Conservation (phyloP, 2,888 invertebrate genomes). For the Amiota communis region DNA sequence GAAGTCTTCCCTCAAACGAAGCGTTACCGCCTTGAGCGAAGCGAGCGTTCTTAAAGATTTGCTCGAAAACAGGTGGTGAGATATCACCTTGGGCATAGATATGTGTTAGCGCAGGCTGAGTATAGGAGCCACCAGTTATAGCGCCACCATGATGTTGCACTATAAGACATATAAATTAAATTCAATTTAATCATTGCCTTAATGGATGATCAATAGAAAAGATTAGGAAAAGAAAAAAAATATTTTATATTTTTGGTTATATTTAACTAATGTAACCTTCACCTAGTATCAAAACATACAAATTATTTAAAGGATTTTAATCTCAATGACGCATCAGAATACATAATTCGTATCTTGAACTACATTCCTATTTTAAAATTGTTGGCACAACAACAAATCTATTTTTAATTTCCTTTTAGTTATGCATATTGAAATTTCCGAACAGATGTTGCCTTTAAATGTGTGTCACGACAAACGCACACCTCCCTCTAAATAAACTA, state of each 20-base stretch:
- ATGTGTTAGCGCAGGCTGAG: conserved; percentile 72
- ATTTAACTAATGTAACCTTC: conserved; percentile 3
- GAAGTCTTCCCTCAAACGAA: conserved; percentile 91
- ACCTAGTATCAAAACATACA: conserved; percentile 38
- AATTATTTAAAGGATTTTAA: conserved; percentile 3
- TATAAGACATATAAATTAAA: conserved; percentile 46
- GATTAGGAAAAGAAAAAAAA: conserved; percentile 8
- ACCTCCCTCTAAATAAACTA: conserved; percentile 17
- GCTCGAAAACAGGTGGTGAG: conserved; percentile 95
- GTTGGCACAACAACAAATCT: conserved; percentile 23
- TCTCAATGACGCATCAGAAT: conserved; percentile 10
- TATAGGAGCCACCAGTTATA: conserved; percentile 53
- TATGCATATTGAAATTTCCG: not conserved
- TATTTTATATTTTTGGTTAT: not conserved
- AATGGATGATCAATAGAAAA: not conserved
- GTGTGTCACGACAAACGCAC: conserved; percentile 17
- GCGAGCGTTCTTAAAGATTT: conserved; percentile 94
- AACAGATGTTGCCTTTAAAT: not conserved
- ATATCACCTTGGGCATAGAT: conserved; percentile 82
- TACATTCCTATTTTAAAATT: conserved; percentile 24
- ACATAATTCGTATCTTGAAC: not conserved
- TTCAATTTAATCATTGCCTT: conserved; percentile 19
- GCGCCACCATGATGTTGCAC: conserved; percentile 67
- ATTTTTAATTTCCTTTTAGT: conserved; percentile 16
- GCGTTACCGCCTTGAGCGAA: conserved; percentile 96